phyloP scores from a whole-genome alignment of 1,140 invertebrate species.

The Pseudachorutes palmiensis region DNA sequence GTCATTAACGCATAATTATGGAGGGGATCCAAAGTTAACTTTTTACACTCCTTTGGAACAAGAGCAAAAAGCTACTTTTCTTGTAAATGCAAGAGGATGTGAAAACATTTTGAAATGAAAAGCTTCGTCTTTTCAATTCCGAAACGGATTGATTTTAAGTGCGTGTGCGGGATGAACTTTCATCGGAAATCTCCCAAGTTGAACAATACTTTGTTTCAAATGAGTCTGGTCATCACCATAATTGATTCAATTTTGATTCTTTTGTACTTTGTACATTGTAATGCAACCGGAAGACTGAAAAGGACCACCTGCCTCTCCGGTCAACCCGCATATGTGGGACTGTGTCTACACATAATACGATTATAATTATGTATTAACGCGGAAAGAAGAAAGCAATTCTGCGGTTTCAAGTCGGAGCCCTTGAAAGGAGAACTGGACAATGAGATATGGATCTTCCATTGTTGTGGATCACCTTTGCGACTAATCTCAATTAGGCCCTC shows the following conservation, averaged over 20 bases:
- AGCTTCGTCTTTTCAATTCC: not conserved
- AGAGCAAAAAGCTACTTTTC: not conserved
- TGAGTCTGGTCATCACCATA: no score
- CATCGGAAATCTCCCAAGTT: no score
- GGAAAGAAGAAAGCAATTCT: not conserved
- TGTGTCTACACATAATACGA: not conserved
- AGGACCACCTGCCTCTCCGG: not conserved
- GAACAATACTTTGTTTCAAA: no score
- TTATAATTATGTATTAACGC: not conserved
- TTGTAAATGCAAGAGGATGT: no score
- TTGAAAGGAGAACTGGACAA: not conserved
- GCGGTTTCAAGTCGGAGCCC: not conserved
- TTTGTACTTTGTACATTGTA: no score
- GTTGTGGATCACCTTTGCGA: not conserved
- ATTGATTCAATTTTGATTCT: not conserved
- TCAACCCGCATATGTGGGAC: not conserved
- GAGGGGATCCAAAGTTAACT: no score
- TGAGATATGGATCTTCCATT: not conserved
- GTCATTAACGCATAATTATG: no score
- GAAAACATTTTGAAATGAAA: not conserved
- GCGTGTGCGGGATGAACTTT: no score
- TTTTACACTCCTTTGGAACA: not conserved
- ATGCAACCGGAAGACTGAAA: no score
- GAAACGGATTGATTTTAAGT: no score
- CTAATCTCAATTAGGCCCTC: no score